Evolutionary conservation across 2,797 vertebrate genomes (phyloP).

Genomic region (Dipus sagitta): DNA sequence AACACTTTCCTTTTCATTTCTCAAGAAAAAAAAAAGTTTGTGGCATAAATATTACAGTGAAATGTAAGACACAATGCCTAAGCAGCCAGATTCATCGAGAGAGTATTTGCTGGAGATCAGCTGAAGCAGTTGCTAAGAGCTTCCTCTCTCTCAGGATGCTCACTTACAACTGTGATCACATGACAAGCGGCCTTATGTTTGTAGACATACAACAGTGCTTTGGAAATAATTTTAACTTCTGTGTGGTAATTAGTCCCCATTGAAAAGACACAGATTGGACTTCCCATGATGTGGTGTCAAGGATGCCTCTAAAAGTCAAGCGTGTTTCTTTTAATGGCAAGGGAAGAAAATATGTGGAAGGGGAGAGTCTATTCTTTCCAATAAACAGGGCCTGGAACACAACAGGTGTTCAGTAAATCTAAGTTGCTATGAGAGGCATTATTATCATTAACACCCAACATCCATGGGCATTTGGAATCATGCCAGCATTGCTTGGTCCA

Average conservation of each 20-base stretch:
- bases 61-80: constrained; percentile 45
- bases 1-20: constrained; percentile 45
- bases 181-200: constrained; percentile 76
- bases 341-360: not conserved
- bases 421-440: not conserved
- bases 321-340: not conserved
- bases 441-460: not conserved
- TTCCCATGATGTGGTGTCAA: constrained; percentile 41
- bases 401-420: not conserved
- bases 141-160: constrained; percentile 60
- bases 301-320: not conserved
- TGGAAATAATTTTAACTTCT: constrained; percentile 73
- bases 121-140: constrained; percentile 59
- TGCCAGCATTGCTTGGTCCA: not conserved
- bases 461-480: not conserved
- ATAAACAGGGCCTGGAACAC: not conserved
- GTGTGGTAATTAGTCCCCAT: constrained; percentile 66
- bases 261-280: not conserved
- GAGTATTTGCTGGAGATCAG: constrained; percentile 60
- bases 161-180: constrained; percentile 75
- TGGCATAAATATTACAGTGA: constrained; percentile 66
- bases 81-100: constrained; percentile 63
- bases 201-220: constrained; percentile 75
- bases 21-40: constrained; percentile 58
- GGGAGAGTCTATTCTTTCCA: not conserved